A percentile compares a stretch with the other conserved stretches of the same genome.
phyloP scores from a whole-genome alignment of 2,888 invertebrate genomes.

The Kuschelorhynchus macadamiae region DNA sequence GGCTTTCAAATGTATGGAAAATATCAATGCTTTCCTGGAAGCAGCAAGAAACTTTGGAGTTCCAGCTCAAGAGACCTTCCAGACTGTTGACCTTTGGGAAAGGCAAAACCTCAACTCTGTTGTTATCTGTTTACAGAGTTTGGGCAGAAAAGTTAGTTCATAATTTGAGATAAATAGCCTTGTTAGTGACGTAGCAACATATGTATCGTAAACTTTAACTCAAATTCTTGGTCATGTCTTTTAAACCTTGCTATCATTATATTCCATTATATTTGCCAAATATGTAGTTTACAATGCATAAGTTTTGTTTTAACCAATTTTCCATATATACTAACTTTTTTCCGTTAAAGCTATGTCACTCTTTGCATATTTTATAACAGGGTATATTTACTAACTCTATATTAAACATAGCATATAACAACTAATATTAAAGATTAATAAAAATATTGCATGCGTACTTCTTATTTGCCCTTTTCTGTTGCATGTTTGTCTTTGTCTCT shows the following conservation, averaged over 20 bases:
- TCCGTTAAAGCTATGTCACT: no score
- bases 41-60: constrained; percentile 90
- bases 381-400: no score
- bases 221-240: no score
- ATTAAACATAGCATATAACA: no score
- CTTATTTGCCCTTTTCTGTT: constrained; percentile 1
- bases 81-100: constrained; percentile 98
- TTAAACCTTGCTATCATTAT: background rate
- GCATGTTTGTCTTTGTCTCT: constrained; percentile 4
- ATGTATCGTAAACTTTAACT: background rate
- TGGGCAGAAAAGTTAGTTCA: constrained; percentile 88
- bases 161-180: constrained; percentile 7
- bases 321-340: no score
- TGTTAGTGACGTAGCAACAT: background rate
- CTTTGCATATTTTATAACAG: no score
- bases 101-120: constrained; percentile 96
- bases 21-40: constrained; percentile 94
- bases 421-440: background rate
- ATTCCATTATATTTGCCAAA: background rate
- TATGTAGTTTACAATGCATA: background rate
- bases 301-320: no score
- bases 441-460: constrained; percentile 10
- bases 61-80: constrained; percentile 94
- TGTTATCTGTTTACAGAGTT: constrained; percentile 93
- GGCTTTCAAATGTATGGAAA: constrained; percentile 99